phyloP scores from a whole-genome alignment of 2,113 vertebrate species.

The Benitochromis conjunctus region DNA sequence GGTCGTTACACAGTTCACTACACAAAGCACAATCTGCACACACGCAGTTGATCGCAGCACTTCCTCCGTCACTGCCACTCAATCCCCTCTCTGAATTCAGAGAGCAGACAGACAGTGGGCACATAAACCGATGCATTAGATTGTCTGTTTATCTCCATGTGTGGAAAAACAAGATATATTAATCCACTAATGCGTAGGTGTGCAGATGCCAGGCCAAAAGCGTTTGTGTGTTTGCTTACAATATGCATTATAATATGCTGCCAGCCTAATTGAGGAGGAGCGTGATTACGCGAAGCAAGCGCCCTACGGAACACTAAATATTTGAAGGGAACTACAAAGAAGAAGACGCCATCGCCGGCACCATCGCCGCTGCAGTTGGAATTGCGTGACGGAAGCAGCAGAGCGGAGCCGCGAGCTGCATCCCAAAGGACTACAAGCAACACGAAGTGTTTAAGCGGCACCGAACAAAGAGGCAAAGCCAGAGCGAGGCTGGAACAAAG shows the following conservation, averaged over 20 bases:
- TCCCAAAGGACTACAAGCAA: constrained; percentile 14
- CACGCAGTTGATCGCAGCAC: constrained; percentile 5
- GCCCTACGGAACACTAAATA: constrained; percentile 28
- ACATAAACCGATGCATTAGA: background rate
- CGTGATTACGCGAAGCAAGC: background rate
- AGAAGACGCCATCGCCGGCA: background rate
- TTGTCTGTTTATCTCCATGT: background rate
- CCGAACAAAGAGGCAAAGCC: background rate
- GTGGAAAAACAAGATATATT: background rate
- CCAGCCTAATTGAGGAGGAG: background rate
- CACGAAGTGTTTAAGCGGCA: background rate
- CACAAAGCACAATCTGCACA: constrained; percentile 11
- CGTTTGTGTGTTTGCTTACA: background rate
- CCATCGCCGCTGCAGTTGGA: background rate
- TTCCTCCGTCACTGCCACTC: constrained; percentile 32
- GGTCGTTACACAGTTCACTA: background rate
- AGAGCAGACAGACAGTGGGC: background rate
- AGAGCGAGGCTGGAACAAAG: background rate
- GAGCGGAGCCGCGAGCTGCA: constrained; percentile 8
- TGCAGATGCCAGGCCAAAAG: background rate
- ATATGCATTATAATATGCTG: background rate
- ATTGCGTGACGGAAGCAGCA: constrained; percentile 13
- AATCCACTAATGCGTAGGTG: background rate
- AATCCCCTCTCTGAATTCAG: background rate
- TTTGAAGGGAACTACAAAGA: constrained; percentile 38